Conservation (phyloP, 2,113 vertebrate species). For the Orthonyx spaldingii region DNA sequence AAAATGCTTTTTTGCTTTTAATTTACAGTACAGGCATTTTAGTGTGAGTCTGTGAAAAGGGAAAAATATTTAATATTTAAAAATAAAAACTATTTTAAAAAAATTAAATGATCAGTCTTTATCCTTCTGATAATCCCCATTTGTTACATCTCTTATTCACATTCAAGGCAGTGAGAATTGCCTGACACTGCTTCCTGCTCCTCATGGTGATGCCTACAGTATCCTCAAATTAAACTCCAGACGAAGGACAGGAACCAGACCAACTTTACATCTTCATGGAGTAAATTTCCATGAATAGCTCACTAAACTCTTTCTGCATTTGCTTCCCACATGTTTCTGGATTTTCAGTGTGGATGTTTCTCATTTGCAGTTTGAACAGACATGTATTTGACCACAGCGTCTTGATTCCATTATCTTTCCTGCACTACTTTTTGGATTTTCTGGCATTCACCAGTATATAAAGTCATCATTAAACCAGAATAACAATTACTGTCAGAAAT, state of each 20-base stretch:
- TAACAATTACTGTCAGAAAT: background rate
- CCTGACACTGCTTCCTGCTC: background rate
- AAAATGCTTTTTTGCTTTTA: too few species aligned
- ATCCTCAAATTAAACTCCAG: background rate
- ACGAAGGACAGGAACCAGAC: background rate
- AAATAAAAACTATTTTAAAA: background rate
- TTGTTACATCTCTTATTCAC: background rate
- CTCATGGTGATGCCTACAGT: background rate
- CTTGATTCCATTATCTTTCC: background rate
- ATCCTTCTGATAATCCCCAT: background rate
- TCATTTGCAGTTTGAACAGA: background rate
- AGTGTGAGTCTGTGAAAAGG: background rate
- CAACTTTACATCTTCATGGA: background rate
- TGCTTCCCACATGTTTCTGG: background rate
- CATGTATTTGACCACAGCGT: background rate
- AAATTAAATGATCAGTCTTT: background rate
- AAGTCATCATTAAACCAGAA: background rate
- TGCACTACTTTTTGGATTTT: constrained; percentile 42
- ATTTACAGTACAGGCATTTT: background rate
- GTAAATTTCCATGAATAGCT: background rate
- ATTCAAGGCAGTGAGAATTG: background rate
- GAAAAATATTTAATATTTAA: background rate
- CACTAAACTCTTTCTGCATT: background rate
- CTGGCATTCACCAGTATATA: background rate
- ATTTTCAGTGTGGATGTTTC: background rate